A percentile compares a stretch with the other conserved stretches of the same genome.
phyloP scores from a whole-genome alignment of 1,140 invertebrate genomes.

The Oppia nitens region DNA sequence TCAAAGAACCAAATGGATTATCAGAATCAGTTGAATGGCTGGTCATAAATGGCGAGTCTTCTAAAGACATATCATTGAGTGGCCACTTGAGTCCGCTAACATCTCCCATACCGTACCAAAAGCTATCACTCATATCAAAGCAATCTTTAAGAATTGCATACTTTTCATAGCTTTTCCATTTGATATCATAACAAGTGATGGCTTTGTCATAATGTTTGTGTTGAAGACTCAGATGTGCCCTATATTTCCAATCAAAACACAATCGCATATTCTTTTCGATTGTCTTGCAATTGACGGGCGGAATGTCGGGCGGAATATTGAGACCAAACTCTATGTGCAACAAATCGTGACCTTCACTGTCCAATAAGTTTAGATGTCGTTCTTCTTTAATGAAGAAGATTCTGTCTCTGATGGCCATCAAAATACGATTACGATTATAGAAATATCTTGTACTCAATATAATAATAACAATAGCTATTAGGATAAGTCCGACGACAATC shows the following conservation, averaged over 20 bases:
- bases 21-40: slow-evolving; percentile 43
- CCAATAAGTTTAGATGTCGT: slow-evolving; percentile 16
- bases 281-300: slow-evolving; percentile 18
- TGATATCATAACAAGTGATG: slow-evolving; percentile 49
- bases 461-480: slow-evolving; percentile 4
- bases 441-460: slow-evolving; percentile 6
- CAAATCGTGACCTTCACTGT: slow-evolving; percentile 16
- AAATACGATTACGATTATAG: neutral
- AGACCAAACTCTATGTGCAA: slow-evolving; percentile 16
- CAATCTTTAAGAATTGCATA: slow-evolving; percentile 51
- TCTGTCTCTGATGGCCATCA: slow-evolving; percentile 16
- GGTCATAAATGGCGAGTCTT: slow-evolving; percentile 58
- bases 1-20: slow-evolving; percentile 48
- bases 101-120: slow-evolving; percentile 50
- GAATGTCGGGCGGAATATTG: slow-evolving; percentile 19
- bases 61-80: slow-evolving; percentile 47
- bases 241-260: slow-evolving; percentile 23
- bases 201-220: slow-evolving; percentile 11
- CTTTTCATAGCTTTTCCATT: slow-evolving; percentile 51
- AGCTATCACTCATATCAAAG: slow-evolving; percentile 42
- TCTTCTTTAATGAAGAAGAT: slow-evolving; percentile 15
- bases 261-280: slow-evolving; percentile 3
- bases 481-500: slow-evolving; percentile 14
- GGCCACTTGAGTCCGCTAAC: slow-evolving; percentile 58
- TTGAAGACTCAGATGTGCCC: slow-evolving; percentile 20